Percentiles rank a stretch among this genome's conserved stretches.
These are phyloP conservation scores for Meteorus cinctellus DNA, from an alignment of 2,888 invertebrate genomes.

Conservation along the genomic window DNA sequence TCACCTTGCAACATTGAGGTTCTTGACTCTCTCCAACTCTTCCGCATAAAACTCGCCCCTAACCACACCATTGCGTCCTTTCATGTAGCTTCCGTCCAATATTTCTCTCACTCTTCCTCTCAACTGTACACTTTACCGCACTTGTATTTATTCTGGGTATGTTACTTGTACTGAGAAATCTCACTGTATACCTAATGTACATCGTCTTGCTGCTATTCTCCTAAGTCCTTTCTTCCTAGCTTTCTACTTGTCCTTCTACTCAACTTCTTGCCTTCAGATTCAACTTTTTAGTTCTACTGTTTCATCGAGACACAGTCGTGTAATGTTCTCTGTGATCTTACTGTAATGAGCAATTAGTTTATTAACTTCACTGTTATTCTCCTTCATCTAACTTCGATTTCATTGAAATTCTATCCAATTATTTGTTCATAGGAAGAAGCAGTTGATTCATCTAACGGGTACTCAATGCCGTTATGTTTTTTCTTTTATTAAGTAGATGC, in stretches of 20 bases:
- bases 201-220: not conserved
- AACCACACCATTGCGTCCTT: constrained; percentile 22
- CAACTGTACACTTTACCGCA: constrained; percentile 41
- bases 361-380: no score
- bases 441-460: no score
- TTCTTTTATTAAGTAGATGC: no score
- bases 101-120: constrained; percentile 50
- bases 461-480: no score
- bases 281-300: no score
- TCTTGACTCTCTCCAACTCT: constrained; percentile 62
- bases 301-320: no score
- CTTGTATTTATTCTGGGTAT: not conserved
- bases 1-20: constrained; percentile 54
- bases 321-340: no score
- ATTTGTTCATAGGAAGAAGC: no score
- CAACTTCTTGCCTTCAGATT: no score
- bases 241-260: constrained; percentile 23
- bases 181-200: not conserved
- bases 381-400: no score
- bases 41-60: constrained; percentile 44
- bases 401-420: no score
- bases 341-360: no score
- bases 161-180: not conserved
- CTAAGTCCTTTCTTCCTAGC: constrained; percentile 40
- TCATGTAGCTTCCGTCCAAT: constrained; percentile 50